These are phyloP conservation scores for Nematolebias whitei DNA, from an alignment of 2,113 vertebrate genomes.

Conservation along the genomic window DNA sequence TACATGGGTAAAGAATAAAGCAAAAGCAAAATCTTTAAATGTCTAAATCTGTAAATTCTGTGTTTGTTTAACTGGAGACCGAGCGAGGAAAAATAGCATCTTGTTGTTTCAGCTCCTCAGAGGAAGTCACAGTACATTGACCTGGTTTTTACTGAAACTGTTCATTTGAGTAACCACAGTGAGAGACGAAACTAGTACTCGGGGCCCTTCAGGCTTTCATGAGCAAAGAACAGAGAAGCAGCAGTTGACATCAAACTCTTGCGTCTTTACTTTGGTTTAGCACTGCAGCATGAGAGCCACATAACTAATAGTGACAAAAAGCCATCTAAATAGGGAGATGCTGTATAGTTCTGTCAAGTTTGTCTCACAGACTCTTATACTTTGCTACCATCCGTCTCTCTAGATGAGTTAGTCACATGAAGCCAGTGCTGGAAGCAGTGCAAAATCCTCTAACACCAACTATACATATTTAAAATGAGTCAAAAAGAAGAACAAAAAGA, in stretches of 20 bases:
- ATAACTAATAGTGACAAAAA: conserved; percentile 78
- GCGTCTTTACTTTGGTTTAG: conserved; percentile 37
- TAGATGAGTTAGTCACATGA: conserved; percentile 47
- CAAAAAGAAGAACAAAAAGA: conserved; percentile 11
- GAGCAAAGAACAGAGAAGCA: conserved; percentile 38
- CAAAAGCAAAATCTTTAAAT: conserved; percentile 11
- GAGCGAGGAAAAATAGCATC: conserved; percentile 15
- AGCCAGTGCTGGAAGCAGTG: conserved; percentile 31
- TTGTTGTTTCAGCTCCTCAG: conserved; percentile 45
- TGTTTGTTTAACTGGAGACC: conserved; percentile 13
- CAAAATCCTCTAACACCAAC: conserved; percentile 18
- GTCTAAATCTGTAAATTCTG: conserved; percentile 17
- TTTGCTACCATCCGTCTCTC: conserved; percentile 10
- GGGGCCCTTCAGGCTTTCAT: conserved; percentile 52
- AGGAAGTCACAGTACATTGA: conserved; percentile 61
- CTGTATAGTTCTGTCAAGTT: conserved; percentile 54
- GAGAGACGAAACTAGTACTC: conserved; percentile 16
- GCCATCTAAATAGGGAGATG: conserved; percentile 59
- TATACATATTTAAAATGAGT: conserved; percentile 37
- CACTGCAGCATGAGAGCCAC: conserved; percentile 44
- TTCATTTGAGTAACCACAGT: conserved; percentile 59
- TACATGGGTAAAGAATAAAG: conserved; percentile 10
- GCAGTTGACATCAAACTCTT: conserved; percentile 55
- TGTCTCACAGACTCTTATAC: conserved; percentile 32
- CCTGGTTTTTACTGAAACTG: conserved; percentile 70